These are phyloP conservation scores for Choloepus hoffmanni DNA, from an alignment of 2,113 vertebrate species.

Conservation along the genomic window DNA sequence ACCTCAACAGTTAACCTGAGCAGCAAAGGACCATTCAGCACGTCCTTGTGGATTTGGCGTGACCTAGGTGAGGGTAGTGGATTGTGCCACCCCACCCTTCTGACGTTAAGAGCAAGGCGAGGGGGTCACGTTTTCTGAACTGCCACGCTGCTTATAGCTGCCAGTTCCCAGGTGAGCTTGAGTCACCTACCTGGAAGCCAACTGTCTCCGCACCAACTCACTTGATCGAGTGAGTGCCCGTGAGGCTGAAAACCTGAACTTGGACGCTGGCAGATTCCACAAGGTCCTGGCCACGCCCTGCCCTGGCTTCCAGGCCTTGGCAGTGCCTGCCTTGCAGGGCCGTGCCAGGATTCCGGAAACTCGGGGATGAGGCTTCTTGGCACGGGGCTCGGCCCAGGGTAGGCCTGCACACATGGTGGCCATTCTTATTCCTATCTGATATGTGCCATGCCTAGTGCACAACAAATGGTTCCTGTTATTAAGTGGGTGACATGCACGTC, in stretches of 20 bases:
- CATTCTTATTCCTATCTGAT: rapidly evolving
- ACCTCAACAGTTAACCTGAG: background rate
- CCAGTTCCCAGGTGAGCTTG: background rate
- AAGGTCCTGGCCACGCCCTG: background rate
- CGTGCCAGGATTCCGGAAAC: background rate
- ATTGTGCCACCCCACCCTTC: background rate
- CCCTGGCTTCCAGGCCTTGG: background rate
- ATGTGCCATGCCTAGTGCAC: background rate
- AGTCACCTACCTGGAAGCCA: background rate
- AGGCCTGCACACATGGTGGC: background rate
- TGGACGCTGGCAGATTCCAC: background rate
- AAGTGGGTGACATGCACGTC: rapidly evolving
- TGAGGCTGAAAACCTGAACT: background rate
- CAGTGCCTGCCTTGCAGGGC: background rate
- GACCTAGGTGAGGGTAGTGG: background rate
- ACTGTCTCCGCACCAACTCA: rapidly evolving
- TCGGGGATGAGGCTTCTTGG: background rate
- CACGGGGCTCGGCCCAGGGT: background rate
- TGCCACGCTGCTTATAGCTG: rapidly evolving
- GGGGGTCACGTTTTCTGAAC: background rate
- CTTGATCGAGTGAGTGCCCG: background rate
- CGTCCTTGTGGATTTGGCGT: rapidly evolving
- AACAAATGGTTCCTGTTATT: rapidly evolving
- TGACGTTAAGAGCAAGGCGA: background rate
- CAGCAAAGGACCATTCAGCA: rapidly evolving